Conservation (phyloP, 1,140 invertebrate species). For the Pectinophora gossypiella region DNA sequence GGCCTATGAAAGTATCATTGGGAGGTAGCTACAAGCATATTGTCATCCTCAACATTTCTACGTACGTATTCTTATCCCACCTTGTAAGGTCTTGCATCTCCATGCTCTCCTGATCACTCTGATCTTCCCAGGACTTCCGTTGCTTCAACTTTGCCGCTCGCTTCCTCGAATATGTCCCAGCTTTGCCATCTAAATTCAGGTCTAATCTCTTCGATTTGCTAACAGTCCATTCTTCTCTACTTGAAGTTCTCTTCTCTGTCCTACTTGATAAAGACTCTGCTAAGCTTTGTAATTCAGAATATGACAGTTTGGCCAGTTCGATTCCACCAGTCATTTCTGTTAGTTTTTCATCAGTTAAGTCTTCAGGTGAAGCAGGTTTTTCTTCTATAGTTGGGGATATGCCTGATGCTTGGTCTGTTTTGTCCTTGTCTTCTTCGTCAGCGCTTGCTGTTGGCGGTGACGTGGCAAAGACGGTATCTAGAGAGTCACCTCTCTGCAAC, state of each 20-base stretch:
- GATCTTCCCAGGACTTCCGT: conserved; percentile 70
- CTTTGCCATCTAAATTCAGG: conserved; percentile 62
- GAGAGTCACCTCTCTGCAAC: conserved; percentile 76
- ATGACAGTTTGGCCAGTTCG: conserved; percentile 52
- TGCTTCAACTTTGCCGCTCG: conserved; percentile 62
- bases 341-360: conserved; percentile 53
- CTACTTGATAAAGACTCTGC: conserved; percentile 51
- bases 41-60: too few species aligned
- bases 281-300: conserved; percentile 58
- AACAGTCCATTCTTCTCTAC: conserved; percentile 51
- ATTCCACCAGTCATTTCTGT: conserved; percentile 57
- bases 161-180: conserved; percentile 68
- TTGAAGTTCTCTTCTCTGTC: conserved; percentile 41
- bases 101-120: conserved; percentile 67
- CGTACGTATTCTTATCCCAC: conserved; percentile 29
- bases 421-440: conserved; percentile 38
- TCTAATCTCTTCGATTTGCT: conserved; percentile 61
- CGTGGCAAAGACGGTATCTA: conserved; percentile 77
- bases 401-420: conserved; percentile 11
- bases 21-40: too few species aligned
- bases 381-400: conserved; percentile 5
- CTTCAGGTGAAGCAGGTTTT: conserved; percentile 27
- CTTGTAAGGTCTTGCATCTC: conserved; percentile 67
- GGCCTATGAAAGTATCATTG: too few species aligned
- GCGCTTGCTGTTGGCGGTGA: conserved; percentile 67